phyloP scores from a whole-genome alignment of 2,888 invertebrate genomes.

The Cephus spinipes region DNA sequence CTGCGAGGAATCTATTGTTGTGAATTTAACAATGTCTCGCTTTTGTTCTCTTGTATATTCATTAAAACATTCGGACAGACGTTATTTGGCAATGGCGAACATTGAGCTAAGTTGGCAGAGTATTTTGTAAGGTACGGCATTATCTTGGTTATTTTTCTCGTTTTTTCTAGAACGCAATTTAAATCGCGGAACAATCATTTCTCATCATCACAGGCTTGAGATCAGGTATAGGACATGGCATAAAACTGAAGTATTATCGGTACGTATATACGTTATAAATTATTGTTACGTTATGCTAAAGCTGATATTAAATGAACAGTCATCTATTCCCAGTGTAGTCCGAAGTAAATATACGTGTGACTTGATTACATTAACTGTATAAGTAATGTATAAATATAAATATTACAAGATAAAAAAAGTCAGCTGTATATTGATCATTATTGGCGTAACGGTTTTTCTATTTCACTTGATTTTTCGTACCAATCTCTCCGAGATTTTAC shows the following conservation, averaged over 20 bases:
- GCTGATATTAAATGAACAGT: background rate
- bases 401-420: background rate
- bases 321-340: background rate
- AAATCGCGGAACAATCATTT: slow-evolving; percentile 33
- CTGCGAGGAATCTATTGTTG: background rate
- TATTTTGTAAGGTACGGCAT: slow-evolving; percentile 34
- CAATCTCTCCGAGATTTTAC: background rate
- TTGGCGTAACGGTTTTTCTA: background rate
- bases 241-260: slow-evolving; percentile 23
- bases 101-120: slow-evolving; percentile 19
- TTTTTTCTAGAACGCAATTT: slow-evolving; percentile 40
- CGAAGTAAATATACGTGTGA: background rate
- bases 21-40: background rate
- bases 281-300: background rate
- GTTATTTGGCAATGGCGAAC: slow-evolving; percentile 12
- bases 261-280: too few species aligned
- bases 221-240: slow-evolving; percentile 51
- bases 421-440: background rate
- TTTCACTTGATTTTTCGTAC: background rate
- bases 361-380: background rate
- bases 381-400: background rate
- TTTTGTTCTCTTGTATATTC: background rate
- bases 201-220: slow-evolving; percentile 52
- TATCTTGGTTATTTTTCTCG: background rate
- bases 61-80: background rate